Evolutionary conservation across 2,113 vertebrate species (phyloP).

Genomic region (Dryoscopus gambensis): DNA sequence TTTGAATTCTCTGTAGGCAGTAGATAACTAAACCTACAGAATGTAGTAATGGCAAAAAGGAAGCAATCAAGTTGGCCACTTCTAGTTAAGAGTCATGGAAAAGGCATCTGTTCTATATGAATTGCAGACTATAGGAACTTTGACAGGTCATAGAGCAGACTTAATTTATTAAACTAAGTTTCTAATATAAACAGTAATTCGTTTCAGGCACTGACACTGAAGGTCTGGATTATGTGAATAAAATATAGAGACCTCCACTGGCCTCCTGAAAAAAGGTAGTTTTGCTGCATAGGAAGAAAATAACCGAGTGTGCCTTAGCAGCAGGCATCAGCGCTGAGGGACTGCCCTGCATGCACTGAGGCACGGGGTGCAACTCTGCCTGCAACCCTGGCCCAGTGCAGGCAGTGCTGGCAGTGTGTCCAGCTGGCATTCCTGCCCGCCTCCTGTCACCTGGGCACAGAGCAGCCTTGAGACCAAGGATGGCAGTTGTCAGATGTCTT

Average conservation of each 20-base stretch:
- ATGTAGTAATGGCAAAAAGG: slow-evolving; percentile 81
- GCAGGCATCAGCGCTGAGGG: background rate
- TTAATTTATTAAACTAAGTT: slow-evolving; percentile 99
- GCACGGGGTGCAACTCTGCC: background rate
- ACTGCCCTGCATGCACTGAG: background rate
- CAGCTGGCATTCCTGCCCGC: background rate
- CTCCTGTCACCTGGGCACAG: background rate
- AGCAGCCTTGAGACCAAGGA: background rate
- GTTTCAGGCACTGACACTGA: slow-evolving; percentile 91
- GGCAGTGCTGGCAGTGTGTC: background rate
- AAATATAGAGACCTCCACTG: slow-evolving; percentile 58
- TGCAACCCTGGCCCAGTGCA: no score
- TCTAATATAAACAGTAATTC: slow-evolving; percentile 99
- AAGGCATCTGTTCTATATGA: slow-evolving; percentile 92
- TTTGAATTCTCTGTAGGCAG: slow-evolving; percentile 86
- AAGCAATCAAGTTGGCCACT: slow-evolving; percentile 88
- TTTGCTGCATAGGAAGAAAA: slow-evolving; percentile 51
- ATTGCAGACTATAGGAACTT: slow-evolving; percentile 78
- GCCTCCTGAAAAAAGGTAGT: slow-evolving; percentile 52
- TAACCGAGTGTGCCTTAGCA: slow-evolving; percentile 1
- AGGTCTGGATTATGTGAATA: slow-evolving; percentile 96
- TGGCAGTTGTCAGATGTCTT: background rate
- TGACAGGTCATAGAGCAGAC: slow-evolving; percentile 89
- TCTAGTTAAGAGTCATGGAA: slow-evolving; percentile 72
- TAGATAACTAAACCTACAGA: slow-evolving; percentile 83